A percentile compares a stretch with the other conserved stretches of the same genome.
phyloP scores from a whole-genome alignment of 2,888 invertebrate species.

The Proisotoma minuta region DNA sequence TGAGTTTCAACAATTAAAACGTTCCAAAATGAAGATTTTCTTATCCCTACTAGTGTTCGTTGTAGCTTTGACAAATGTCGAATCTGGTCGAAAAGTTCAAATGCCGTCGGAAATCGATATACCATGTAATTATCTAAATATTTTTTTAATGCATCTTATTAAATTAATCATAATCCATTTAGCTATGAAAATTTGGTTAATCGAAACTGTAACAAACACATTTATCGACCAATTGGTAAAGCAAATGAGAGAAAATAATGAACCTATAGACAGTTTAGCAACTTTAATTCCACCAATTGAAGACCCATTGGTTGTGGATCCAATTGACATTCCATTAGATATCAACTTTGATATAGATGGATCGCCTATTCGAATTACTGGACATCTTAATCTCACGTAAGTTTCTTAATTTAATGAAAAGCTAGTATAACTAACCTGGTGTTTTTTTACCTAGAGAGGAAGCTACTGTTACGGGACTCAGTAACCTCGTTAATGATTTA shows the following conservation, averaged over 20 bases:
- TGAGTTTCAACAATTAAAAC: too few relatives aligned
- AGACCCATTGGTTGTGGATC: neutral
- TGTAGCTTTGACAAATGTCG: neutral
- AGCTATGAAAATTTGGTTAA: neutral
- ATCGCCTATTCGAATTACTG: neutral
- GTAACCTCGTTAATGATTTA: too few relatives aligned
- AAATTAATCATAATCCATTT: neutral
- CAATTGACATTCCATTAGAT: neutral
- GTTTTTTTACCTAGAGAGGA: too few relatives aligned
- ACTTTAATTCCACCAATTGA: neutral
- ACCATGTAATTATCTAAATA: neutral
- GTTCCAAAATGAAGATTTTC: neutral
- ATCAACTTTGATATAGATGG: neutral
- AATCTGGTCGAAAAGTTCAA: neutral
- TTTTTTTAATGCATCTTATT: neutral
- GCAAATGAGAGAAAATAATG: neutral
- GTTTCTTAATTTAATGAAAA: too few relatives aligned
- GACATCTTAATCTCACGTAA: neutral
- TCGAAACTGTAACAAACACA: neutral
- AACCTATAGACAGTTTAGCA: neutral
- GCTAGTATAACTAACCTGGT: too few relatives aligned
- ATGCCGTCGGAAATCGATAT: neutral
- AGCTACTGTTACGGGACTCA: too few relatives aligned
- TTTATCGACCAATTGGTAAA: neutral
- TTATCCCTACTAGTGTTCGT: neutral